Conservation (phyloP, 23 tunicate species). For the Styela clava region DNA sequence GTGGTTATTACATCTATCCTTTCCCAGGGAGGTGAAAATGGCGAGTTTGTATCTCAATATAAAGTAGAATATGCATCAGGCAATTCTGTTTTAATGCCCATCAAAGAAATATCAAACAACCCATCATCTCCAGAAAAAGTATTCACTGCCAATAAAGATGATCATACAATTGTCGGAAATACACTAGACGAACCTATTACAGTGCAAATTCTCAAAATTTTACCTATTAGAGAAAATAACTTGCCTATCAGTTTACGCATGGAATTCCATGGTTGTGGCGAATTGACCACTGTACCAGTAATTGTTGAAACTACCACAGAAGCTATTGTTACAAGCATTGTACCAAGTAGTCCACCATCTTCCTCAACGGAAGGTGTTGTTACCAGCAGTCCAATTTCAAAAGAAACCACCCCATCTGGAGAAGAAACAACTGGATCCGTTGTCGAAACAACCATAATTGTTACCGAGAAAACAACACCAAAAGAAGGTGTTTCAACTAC, state of each 20-base stretch:
- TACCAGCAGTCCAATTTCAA: not conserved
- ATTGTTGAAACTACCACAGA: slow-evolving; percentile 78
- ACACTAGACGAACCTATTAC: slow-evolving; percentile 33
- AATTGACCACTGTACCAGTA: slow-evolving; percentile 32
- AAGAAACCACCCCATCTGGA: slow-evolving; percentile 37
- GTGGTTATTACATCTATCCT: slow-evolving; percentile 31
- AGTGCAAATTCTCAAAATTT: slow-evolving; percentile 6
- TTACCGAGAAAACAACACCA: slow-evolving; percentile 40
- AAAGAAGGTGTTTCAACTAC: slow-evolving; percentile 1
- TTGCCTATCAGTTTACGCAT: slow-evolving; percentile 3
- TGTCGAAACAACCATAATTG: slow-evolving; percentile 41
- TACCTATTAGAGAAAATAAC: slow-evolving; percentile 1
- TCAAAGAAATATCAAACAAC: not conserved
- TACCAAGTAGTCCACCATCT: slow-evolving; percentile 1
- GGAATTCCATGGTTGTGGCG: slow-evolving; percentile 34
- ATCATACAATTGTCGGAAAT: slow-evolving; percentile 11
- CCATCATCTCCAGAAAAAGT: slow-evolving; percentile 19
- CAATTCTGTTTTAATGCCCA: not conserved
- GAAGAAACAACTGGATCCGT: slow-evolving; percentile 7
- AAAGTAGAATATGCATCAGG: slow-evolving; percentile 3
- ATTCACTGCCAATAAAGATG: slow-evolving; percentile 41
- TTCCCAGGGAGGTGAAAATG: slow-evolving; percentile 39
- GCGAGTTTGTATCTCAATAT: slow-evolving; percentile 24
- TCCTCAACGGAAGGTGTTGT: not conserved
- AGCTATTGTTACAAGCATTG: slow-evolving; percentile 33